These are phyloP conservation scores for Achatina immaculata DNA, from an alignment of 1,140 invertebrate species.

Conservation along the genomic window DNA sequence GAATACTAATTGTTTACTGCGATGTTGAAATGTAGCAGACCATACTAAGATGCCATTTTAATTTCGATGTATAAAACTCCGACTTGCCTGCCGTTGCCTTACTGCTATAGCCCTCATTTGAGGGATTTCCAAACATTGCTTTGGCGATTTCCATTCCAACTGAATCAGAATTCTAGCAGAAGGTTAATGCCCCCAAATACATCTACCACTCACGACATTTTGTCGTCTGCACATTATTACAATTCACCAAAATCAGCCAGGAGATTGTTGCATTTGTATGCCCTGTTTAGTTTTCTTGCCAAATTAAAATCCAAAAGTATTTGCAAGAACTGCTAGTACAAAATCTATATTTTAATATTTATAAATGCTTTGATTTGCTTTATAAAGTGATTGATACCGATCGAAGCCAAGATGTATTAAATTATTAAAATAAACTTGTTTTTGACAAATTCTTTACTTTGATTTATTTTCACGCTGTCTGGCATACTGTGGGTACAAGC, in stretches of 20 bases:
- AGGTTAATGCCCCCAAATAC: background rate
- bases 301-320: too few species aligned
- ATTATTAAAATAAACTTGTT: too few species aligned
- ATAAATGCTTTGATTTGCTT: too few species aligned
- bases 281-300: background rate
- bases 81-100: conserved; percentile 60
- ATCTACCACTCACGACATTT: background rate
- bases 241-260: background rate
- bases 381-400: too few species aligned
- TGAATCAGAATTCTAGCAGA: background rate
- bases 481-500: too few species aligned
- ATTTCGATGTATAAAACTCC: background rate
- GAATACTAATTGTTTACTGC: too few species aligned
- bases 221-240: conserved; percentile 20
- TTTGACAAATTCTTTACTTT: too few species aligned
- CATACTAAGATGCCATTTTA: background rate
- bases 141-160: conserved; percentile 57
- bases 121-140: conserved; percentile 82
- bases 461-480: too few species aligned
- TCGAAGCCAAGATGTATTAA: too few species aligned
- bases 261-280: background rate
- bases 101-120: conserved; percentile 85
- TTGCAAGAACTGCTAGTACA: too few species aligned
- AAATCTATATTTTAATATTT: too few species aligned
- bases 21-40: background rate